Evolutionary conservation across 1,140 invertebrate genomes (phyloP), one percentile per base, ranked within the genome.

Genomic region (Brachionus angularis): DNA sequence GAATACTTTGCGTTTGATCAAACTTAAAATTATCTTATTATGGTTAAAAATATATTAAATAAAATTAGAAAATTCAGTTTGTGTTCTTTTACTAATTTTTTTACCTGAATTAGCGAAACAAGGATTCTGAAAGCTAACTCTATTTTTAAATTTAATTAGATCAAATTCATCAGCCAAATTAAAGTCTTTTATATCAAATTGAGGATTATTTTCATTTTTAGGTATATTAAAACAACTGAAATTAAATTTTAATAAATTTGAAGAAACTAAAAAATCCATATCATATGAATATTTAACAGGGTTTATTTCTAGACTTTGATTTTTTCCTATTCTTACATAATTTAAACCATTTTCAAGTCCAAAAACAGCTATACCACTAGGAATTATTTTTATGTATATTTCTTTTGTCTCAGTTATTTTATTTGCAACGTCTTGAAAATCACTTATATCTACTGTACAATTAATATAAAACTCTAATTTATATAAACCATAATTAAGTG

Each of bases 221-320:
- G 18, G 5, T 23, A 25, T 39, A 21, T 39, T 10, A 23, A n/a
- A 39, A 46, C 62, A 67, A 33, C 2, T 34, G 29, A 47, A 67
- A 2, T 46, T 46, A 47, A 29, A 67, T 3, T 67, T 42, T n/a
- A 67, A 25, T 3, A 14, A 27, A 16, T 21, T 31, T 50, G 62
- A 0, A 21, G 21, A 5, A 14, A 47, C 42, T 12, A 67, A 33
- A 18, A 34, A 31, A 18, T 67, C 62, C 27, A 67, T 67, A 31
- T 67, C 62, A 18, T 67, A 67, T 5, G 62, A 29, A 47, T 67
- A 50, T 31, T 34, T 50, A 10, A 67, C 25, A 16, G 62, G 62
- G 14, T 67, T 67, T 21, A 67, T 12, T 27, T 67, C 62, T 1
- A 67, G 3, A 3, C 2, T 50, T 34, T 67, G 62, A 29, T 67